phyloP scores from a whole-genome alignment of 2,113 vertebrate genomes.

The Hyaena hyaena region DNA sequence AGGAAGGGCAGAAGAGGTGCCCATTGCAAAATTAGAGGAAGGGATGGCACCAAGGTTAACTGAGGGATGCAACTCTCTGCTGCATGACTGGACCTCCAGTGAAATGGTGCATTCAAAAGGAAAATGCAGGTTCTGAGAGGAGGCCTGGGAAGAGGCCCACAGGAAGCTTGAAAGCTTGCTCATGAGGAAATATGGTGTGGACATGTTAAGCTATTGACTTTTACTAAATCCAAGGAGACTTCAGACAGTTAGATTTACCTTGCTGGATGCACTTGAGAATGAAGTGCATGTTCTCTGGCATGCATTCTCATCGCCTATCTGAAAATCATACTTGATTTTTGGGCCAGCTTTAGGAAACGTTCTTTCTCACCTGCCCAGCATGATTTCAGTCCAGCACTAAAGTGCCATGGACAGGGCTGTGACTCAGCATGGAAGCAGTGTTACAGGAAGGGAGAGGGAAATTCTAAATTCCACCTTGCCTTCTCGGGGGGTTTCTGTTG shows the following conservation, averaged over 20 bases:
- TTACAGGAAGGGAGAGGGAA: neutral
- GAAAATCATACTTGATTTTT: neutral
- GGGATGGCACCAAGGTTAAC: neutral
- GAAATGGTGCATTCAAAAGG: neutral
- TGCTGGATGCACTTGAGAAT: slow-evolving; percentile 24
- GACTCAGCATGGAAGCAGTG: neutral
- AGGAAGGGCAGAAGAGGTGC: neutral
- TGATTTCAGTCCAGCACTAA: neutral
- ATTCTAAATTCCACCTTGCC: neutral
- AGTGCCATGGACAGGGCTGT: neutral
- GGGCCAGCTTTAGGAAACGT: neutral
- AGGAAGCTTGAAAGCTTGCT: slow-evolving; percentile 38
- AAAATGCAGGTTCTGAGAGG: slow-evolving; percentile 33
- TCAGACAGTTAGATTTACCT: slow-evolving; percentile 7
- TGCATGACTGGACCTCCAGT: neutral
- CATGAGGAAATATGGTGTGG: neutral
- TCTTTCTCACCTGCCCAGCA: neutral
- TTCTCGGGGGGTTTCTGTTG: neutral
- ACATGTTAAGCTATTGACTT: slow-evolving; percentile 35
- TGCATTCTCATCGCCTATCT: neutral
- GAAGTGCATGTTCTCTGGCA: neutral
- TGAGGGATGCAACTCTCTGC: neutral
- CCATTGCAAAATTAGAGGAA: neutral
- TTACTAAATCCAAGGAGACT: slow-evolving; percentile 24
- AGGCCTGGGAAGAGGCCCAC: slow-evolving; percentile 13